Evolutionary conservation across 2,113 vertebrate species (phyloP).

Genomic region (Eptatretus burgeri): DNA sequence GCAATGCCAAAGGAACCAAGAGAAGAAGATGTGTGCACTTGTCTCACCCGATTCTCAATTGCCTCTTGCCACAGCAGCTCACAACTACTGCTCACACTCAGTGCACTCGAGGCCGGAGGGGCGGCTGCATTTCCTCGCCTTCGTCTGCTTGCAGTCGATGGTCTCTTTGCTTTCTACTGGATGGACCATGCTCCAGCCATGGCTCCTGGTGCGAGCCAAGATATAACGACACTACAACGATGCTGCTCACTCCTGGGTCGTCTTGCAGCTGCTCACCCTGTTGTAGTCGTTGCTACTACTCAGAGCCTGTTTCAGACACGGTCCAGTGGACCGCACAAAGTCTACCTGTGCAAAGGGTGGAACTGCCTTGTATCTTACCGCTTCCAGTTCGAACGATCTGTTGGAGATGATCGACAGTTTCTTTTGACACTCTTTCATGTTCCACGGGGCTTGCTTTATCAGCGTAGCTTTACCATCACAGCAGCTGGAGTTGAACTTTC

Average conservation of each 20-base stretch:
- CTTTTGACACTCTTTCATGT: no score
- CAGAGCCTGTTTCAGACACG: background rate
- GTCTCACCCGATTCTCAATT: constrained; percentile 1
- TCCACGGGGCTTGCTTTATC: no score
- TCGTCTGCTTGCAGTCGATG: background rate
- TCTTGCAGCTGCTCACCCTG: background rate
- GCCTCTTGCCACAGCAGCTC: constrained; percentile 2
- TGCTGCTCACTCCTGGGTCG: background rate
- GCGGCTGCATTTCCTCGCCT: background rate
- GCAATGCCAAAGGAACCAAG: background rate
- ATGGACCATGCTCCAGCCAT: background rate
- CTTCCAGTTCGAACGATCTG: no score
- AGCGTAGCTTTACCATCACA: no score
- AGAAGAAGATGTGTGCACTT: background rate
- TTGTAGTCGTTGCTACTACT: background rate
- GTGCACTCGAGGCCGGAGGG: background rate
- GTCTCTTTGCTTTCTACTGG: constrained; percentile 2
- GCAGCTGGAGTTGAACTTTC: no score
- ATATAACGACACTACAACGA: background rate
- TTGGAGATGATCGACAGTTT: no score
- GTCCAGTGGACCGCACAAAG: background rate
- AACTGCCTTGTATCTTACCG: no score
- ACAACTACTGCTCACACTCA: background rate
- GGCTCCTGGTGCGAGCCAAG: background rate
- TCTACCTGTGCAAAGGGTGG: no score